A percentile compares a stretch with the other conserved stretches of the same genome.
Conservation (phyloP, 2,888 invertebrate species). For the Nomada hirtipes region DNA sequence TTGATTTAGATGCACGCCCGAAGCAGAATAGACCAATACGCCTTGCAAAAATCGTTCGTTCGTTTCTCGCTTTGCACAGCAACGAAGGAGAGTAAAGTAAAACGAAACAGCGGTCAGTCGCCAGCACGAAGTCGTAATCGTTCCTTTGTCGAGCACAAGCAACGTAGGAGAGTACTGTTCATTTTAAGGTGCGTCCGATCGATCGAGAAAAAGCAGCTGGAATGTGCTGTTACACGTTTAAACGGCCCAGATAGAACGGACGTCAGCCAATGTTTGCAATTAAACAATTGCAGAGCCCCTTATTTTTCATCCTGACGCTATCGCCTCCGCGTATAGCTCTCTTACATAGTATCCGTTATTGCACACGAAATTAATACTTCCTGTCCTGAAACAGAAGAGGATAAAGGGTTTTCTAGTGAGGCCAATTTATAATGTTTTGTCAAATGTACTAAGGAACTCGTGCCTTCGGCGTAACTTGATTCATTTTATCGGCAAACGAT, state of each 20-base stretch:
- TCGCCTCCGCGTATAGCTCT: slow-evolving; percentile 47
- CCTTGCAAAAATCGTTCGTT: slow-evolving; percentile 19
- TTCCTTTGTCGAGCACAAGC: slow-evolving; percentile 58
- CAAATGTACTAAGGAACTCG: slow-evolving; percentile 5
- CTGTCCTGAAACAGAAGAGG: slow-evolving; percentile 82
- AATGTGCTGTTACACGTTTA: slow-evolving; percentile 78
- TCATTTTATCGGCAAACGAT: background rate
- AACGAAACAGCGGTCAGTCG: slow-evolving; percentile 33
- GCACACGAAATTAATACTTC: slow-evolving; percentile 80
- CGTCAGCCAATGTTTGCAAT: slow-evolving; percentile 72
- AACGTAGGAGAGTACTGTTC: slow-evolving; percentile 45
- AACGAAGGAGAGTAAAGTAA: too few relatives aligned
- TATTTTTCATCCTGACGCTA: slow-evolving; percentile 38
- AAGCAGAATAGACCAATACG: slow-evolving; percentile 56
- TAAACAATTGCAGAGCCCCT: slow-evolving; percentile 71
- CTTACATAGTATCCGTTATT: slow-evolving; percentile 69
- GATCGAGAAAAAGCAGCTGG: slow-evolving; percentile 78
- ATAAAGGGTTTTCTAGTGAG: slow-evolving; percentile 28
- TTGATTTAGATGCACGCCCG: slow-evolving; percentile 47
- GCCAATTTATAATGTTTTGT: background rate
- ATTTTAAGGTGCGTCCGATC: slow-evolving; percentile 61
- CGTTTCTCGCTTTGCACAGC: background rate
- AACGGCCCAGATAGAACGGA: slow-evolving; percentile 69
- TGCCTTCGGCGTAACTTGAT: slow-evolving; percentile 22
- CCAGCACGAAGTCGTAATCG: slow-evolving; percentile 51